Evolutionary conservation across 2,113 vertebrate species (phyloP).

Genomic region (Larimichthys polyactis): DNA sequence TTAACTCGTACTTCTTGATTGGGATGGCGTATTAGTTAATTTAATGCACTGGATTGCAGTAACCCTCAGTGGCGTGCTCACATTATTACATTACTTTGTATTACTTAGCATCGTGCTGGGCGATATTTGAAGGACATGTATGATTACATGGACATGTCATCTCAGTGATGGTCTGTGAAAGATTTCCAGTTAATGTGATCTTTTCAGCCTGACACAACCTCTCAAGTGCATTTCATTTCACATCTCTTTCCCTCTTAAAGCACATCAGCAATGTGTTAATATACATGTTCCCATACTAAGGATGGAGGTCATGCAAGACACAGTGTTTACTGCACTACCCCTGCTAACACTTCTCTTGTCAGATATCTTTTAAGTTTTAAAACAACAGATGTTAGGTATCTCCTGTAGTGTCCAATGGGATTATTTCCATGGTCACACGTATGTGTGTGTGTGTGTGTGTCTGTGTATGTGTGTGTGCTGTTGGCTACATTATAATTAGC

Average conservation of each 20-base stretch:
- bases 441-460: neutral
- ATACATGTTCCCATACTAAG: neutral
- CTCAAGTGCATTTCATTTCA: conserved; percentile 14
- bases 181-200: conserved; percentile 37
- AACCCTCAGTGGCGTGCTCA: conserved; percentile 15
- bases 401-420: too few relatives aligned
- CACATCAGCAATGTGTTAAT: neutral
- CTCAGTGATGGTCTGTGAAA: conserved; percentile 29
- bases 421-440: neutral
- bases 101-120: neutral
- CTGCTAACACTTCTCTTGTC: neutral
- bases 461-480: too few relatives aligned
- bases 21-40: conserved; percentile 19
- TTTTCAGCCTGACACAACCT: conserved; percentile 15
- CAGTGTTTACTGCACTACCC: neutral
- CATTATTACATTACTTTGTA: conserved; percentile 29
- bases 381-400: neutral
- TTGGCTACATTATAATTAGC: neutral
- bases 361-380: conserved; percentile 4
- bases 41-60: conserved; percentile 30
- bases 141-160: conserved; percentile 37
- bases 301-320: neutral
- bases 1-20: conserved; percentile 15
- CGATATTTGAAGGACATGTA: conserved; percentile 24
- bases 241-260: conserved; percentile 32